phyloP scores from a whole-genome alignment of 2,888 invertebrate genomes.

The Microctonus aethiopoides region DNA sequence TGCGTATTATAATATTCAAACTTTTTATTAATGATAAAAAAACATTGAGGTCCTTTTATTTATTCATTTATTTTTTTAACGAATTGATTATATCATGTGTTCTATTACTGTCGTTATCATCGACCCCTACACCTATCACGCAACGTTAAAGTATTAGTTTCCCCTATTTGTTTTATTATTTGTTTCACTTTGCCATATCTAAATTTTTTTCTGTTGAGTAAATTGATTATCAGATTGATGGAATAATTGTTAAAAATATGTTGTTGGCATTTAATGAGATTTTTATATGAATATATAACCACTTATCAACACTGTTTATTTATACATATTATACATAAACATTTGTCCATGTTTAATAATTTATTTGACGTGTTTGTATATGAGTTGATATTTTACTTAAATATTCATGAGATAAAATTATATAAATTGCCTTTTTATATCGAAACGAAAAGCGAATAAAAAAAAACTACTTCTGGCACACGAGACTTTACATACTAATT shows the following conservation, averaged over 20 bases:
- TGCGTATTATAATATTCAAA: no score
- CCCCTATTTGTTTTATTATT: background rate
- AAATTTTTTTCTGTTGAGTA: background rate
- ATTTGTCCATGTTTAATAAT: background rate
- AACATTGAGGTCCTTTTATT: no score
- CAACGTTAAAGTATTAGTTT: constrained; percentile 8
- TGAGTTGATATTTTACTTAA: background rate
- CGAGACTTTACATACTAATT: constrained; percentile 56
- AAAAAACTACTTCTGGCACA: constrained; percentile 23
- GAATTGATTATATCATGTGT: constrained; percentile 12
- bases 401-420: constrained; percentile 20
- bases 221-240: constrained; percentile 13
- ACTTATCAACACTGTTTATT: no score
- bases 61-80: background rate
- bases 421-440: constrained; percentile 43
- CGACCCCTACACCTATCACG: constrained; percentile 5
- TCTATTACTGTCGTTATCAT: constrained; percentile 12
- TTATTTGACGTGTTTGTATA: background rate
- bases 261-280: background rate
- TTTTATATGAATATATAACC: background rate
- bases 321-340: background rate
- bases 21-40: no score
- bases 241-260: background rate
- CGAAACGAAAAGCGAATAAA: background rate
- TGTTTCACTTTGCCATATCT: background rate